phyloP scores from a whole-genome alignment of 2,888 invertebrate genomes.

The Carcina quercana region DNA sequence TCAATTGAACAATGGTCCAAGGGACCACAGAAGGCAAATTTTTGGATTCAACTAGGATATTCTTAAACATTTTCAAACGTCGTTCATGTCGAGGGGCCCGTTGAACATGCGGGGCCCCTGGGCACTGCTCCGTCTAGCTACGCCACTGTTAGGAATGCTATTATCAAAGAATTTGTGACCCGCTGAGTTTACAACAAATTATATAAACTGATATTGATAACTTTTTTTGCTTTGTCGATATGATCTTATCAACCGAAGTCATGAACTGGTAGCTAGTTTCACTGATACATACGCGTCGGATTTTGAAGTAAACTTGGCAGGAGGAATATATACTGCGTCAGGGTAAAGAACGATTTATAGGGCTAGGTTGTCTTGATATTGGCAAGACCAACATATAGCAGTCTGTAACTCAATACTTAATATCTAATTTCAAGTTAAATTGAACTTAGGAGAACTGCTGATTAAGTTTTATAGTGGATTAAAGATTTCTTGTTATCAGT shows the following conservation, averaged over 20 bases:
- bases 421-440: background rate
- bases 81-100: too few relatives aligned
- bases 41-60: too few relatives aligned
- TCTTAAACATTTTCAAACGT: too few relatives aligned
- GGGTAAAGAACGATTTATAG: conserved; percentile 18
- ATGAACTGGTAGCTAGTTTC: too few relatives aligned
- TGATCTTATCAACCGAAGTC: too few relatives aligned
- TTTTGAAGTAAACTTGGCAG: conserved; percentile 14
- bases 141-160: too few relatives aligned
- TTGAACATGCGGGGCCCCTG: too few relatives aligned
- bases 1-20: too few relatives aligned
- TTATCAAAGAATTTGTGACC: conserved; percentile 21
- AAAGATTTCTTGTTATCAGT: background rate
- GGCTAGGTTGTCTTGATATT: conserved; percentile 60
- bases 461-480: background rate
- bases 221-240: background rate
- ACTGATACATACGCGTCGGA: too few relatives aligned
- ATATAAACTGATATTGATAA: background rate
- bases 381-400: conserved; percentile 45
- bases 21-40: too few relatives aligned
- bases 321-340: conserved; percentile 7
- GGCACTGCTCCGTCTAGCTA: too few relatives aligned
- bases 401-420: conserved; percentile 1
- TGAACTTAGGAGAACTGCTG: conserved; percentile 2
- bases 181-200: conserved; percentile 18